phyloP scores from a whole-genome alignment of 2,888 invertebrate species.

The Agrotis puta region DNA sequence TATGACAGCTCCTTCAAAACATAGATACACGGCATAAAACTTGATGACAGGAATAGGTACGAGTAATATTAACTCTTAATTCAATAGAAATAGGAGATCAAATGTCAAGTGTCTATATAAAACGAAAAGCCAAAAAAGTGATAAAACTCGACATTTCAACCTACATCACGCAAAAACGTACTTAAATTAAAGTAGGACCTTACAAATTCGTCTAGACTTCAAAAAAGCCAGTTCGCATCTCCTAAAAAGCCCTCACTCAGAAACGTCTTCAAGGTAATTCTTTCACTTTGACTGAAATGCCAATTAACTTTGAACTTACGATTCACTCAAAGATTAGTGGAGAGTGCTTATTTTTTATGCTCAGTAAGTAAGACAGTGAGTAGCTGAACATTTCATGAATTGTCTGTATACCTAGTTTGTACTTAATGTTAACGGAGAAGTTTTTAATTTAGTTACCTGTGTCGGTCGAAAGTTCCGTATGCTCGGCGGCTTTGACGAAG shows the following conservation, averaged over 20 bases:
- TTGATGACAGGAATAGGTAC: neutral
- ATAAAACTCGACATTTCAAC: neutral
- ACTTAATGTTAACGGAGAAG: slow-evolving; percentile 29
- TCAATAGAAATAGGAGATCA: neutral
- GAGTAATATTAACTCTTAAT: neutral
- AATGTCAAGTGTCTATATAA: neutral
- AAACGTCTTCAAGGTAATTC: slow-evolving; percentile 29
- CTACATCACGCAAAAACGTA: neutral
- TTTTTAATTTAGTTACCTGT: slow-evolving; percentile 56
- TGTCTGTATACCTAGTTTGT: slow-evolving; percentile 19
- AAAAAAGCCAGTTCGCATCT: slow-evolving; percentile 11
- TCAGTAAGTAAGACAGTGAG: slow-evolving; percentile 37
- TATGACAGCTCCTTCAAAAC: slow-evolving; percentile 8
- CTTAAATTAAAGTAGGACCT: slow-evolving; percentile 5
- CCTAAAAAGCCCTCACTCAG: slow-evolving; percentile 12
- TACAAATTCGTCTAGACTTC: slow-evolving; percentile 25
- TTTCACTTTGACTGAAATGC: slow-evolving; percentile 46
- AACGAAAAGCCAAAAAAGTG: neutral
- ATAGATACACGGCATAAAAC: neutral
- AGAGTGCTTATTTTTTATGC: slow-evolving; percentile 35
- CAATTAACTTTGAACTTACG: slow-evolving; percentile 51
- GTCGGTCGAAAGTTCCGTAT: slow-evolving; percentile 15
- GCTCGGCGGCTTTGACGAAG: slow-evolving; percentile 19
- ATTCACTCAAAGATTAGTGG: slow-evolving; percentile 44
- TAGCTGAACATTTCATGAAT: slow-evolving; percentile 39